Evolutionary conservation across 64 coral and sea anemone species (phyloP).

Genomic region (Platygyra sinensis): DNA sequence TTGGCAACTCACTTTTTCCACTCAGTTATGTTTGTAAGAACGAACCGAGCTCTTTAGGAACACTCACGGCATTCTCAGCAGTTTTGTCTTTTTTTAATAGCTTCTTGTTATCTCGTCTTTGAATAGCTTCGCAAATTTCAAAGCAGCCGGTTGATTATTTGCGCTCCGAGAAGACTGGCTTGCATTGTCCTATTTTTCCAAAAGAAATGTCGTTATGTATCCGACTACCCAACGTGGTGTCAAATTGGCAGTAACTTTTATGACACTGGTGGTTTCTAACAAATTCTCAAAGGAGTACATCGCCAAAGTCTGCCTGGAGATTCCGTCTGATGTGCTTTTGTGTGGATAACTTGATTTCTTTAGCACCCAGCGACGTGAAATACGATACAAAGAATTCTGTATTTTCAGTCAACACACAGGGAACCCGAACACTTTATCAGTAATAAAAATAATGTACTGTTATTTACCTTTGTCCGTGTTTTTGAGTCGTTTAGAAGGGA

Average conservation of each 20-base stretch:
- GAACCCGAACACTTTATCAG: too few species aligned
- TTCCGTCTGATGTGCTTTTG: too few species aligned
- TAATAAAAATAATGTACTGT: too few species aligned
- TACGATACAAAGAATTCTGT: constrained; percentile 32
- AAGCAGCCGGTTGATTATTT: too few species aligned
- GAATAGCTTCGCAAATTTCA: constrained; percentile 34
- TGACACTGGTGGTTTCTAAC: constrained; percentile 21
- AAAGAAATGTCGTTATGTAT: neutral
- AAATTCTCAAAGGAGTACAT: too few species aligned
- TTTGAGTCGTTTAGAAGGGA: too few species aligned
- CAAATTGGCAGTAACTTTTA: constrained; percentile 35
- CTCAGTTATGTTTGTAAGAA: constrained; percentile 31
- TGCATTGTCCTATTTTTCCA: constrained; percentile 1
- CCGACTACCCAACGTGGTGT: constrained; percentile 3
- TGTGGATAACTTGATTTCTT: too few species aligned
- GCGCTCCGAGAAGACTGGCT: too few species aligned
- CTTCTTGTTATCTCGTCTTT: too few species aligned
- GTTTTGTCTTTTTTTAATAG: neutral
- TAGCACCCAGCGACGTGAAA: constrained; percentile 21
- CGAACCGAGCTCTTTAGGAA: constrained; percentile 21
- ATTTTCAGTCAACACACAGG: constrained; percentile 31
- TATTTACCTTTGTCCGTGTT: too few species aligned
- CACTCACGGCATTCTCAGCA: constrained; percentile 3
- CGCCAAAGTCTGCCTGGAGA: too few species aligned
- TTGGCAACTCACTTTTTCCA: neutral